phyloP scores from a whole-genome alignment of 2,113 vertebrate species.

The Toxostoma redivivum region DNA sequence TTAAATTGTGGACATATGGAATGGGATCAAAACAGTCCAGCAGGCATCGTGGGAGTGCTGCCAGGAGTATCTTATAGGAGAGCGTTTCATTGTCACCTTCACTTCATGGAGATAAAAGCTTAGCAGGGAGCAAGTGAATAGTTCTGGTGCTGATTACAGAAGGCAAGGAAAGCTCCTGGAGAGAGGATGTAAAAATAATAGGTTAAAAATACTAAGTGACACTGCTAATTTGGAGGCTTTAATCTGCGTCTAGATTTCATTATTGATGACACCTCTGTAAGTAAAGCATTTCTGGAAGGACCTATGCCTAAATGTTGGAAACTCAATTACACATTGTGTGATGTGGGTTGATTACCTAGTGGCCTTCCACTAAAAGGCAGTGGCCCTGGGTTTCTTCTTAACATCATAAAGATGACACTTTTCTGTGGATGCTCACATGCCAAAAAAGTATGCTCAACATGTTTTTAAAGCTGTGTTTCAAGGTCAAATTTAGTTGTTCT shows the following conservation, averaged over 20 bases:
- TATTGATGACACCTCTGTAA: conserved; percentile 47
- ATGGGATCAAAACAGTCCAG: conserved; percentile 58
- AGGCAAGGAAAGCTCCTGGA: conserved; percentile 38
- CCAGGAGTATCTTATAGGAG: conserved; percentile 50
- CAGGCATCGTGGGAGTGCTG: conserved; percentile 41
- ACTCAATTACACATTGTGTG: conserved; percentile 42
- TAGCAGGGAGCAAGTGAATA: conserved; percentile 54
- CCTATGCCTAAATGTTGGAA: conserved; percentile 16
- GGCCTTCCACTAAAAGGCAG: neutral
- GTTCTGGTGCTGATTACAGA: conserved; percentile 58
- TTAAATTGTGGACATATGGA: conserved; percentile 64
- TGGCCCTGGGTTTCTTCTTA: neutral
- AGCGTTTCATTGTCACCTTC: conserved; percentile 73
- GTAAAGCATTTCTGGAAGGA: conserved; percentile 29
- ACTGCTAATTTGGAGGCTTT: conserved; percentile 62
- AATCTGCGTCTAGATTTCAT: conserved; percentile 57
- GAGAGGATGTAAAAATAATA: conserved; percentile 60
- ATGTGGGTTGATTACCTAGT: neutral
- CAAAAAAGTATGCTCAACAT: neutral
- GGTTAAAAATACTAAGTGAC: conserved; percentile 47
- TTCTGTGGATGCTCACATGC: neutral
- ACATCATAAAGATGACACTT: neutral
- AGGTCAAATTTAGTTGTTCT: neutral
- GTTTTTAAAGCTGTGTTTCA: neutral
- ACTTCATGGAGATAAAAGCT: conserved; percentile 62